Evolutionary conservation across 2,797 vertebrate genomes (phyloP), one percentile per base, ranked within the genome.

Genomic region (Fistularia commersonii): DNA sequence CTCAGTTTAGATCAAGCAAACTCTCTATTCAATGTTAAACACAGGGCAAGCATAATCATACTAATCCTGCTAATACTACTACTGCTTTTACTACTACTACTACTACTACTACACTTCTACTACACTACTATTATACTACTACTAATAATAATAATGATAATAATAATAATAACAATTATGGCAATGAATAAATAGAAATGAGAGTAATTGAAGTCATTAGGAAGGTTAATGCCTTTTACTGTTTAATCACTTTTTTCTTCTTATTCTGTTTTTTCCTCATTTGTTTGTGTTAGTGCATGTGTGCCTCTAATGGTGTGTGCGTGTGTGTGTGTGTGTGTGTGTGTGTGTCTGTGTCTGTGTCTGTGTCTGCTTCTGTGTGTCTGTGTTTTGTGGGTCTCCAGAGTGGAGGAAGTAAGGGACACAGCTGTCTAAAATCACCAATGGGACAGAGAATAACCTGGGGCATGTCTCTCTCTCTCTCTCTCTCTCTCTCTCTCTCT

Each of bases 341-440:
- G 46, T 8, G 23, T 42, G 41, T 10, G 23, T 44, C 1, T n/a
- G 10, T 39, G 37, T 33, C 53, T 46, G 41, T 43, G 49, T 54
- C 43, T 35, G 32, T 37, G 39, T 36, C 40, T 39, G 23, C 62
- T 13, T 45, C 41, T 15, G 42, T 23, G 45, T 63, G 39, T 58
- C 41, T 77, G 51, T 64, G 62, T 43, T 51, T 3, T 48, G 41
- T 60, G 51, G 73, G 73, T 78, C 71, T 82, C 66, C 53, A 53
- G 66, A 70, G 70, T 51, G 57, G 70, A 76, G 47, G 67, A 74
- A 79, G 64, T 69, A 52, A 69, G 64, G 80, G 81, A 76, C 82
- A 83, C 88, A 90, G 85, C 88, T 88, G 84, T 81, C 59, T 82
- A 69, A 74, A 75, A 67, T 69, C 72, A 80, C 74, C 74, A 74